Base-by-base conservation (phyloP, 2,113 vertebrate species). In the Proterorhinus semilunaris region DNA sequence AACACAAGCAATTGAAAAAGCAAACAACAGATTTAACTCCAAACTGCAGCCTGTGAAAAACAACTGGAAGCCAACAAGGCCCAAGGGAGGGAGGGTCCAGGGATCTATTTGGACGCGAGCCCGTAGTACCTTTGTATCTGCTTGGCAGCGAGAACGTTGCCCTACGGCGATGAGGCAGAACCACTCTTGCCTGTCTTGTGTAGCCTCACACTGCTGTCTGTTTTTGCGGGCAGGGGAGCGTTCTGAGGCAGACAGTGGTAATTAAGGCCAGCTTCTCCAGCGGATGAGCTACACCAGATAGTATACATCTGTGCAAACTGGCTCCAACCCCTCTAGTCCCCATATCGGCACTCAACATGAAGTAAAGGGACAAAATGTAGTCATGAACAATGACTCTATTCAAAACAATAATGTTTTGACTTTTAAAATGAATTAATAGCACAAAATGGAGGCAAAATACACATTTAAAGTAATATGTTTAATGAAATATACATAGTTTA, bases 221-320 rank as follows among this genome's bases (percentile, higher is more conserved):
- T 87, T 84, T 80, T 77, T 83, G 82, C 81, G 79, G 74, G 74
- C 66, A 80, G 69, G 76, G 49, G 77, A 84, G 81, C 68, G 65
- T 70, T 69, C 71, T 81, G 81, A 84, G 79, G 69, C 80, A 87
- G 83, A 82, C 87, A 86, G 80, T 81, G 74, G 74, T 86, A 88
- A 90, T 89, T 86, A 87, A 87, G 76, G 82, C 79, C 80, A 81
- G 80, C 76, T 86, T 86, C 85, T 81, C 81, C 80, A 68, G 75
- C 72, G 78, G 76, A 85, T 83, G 72, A 86, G 76, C 75, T 78
- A 76, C 55, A 72, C 75, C 75, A 88, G 80, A 88, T 88, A 86
- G 87, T 85, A 76, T 17, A 69, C 71, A 83, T 86, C 81, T 85
- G 79, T 81, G 79, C 83, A 78, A 86, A 85, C 78, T 78, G 76